A percentile compares a stretch with the other conserved stretches of the same genome.
Conservation (phyloP, 2,113 vertebrate genomes). For the Chaetura pelagica region DNA sequence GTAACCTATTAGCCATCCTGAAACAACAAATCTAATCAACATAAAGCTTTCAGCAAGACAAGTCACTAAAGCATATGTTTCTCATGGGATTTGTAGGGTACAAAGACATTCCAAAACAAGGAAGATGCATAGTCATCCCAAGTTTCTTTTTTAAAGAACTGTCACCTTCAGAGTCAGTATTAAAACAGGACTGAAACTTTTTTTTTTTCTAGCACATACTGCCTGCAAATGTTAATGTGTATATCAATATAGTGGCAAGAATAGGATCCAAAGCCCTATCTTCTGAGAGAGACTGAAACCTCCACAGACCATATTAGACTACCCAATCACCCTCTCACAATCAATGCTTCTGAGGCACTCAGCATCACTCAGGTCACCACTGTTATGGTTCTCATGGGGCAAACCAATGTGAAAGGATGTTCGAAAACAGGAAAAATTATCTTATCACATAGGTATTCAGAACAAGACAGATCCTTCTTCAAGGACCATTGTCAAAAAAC, state of each 20-base stretch:
- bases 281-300: neutral
- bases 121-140: neutral
- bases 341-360: neutral
- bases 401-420: neutral
- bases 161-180: neutral
- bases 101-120: neutral
- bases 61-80: neutral
- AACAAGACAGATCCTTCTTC: neutral
- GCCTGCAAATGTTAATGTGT: neutral
- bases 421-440: neutral
- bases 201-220: neutral
- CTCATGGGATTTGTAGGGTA: neutral
- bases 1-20: neutral
- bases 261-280: neutral
- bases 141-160: neutral
- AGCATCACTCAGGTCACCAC: neutral
- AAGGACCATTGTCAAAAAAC: neutral
- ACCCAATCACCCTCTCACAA: neutral
- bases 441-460: neutral
- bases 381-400: neutral
- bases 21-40: neutral
- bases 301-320: neutral
- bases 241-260: neutral
- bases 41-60: neutral
- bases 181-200: neutral